Evolutionary conservation across 2,113 vertebrate species (phyloP).

Genomic region (Pipa parva): DNA sequence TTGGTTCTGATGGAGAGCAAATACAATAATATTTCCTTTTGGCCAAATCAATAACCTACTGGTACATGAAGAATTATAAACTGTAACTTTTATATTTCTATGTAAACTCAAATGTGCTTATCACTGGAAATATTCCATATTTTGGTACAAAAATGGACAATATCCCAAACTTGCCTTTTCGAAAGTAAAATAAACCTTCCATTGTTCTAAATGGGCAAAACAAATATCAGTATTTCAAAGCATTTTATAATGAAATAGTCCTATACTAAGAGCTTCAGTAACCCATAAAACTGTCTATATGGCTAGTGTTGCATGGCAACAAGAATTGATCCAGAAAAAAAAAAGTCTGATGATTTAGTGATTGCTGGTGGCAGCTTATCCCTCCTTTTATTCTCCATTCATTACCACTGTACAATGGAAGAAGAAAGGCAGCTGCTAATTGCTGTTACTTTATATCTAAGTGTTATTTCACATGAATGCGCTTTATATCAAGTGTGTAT

Average conservation of each 20-base stretch:
- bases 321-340: constrained; percentile 64
- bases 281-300: constrained; percentile 54
- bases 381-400: constrained; percentile 71
- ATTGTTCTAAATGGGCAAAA: constrained; percentile 11
- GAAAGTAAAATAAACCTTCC: background rate
- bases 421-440: constrained; percentile 57
- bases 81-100: too few relatives aligned
- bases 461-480: constrained; percentile 50
- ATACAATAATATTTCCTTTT: too few relatives aligned
- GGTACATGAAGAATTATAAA: too few relatives aligned
- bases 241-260: constrained; percentile 51
- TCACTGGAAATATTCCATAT: too few relatives aligned
- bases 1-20: too few relatives aligned
- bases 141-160: too few relatives aligned
- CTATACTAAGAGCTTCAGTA: constrained; percentile 58
- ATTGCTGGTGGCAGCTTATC: constrained; percentile 67
- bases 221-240: constrained; percentile 34
- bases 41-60: too few relatives aligned
- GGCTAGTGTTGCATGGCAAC: constrained; percentile 70
- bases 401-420: constrained; percentile 59
- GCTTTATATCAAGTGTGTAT: constrained; percentile 49
- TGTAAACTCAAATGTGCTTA: too few relatives aligned
- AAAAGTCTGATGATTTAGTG: constrained; percentile 67
- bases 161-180: too few relatives aligned
- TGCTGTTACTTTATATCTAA: constrained; percentile 6